Base-by-base conservation (phyloP, 2,113 vertebrate species). In the Suncus etruscus region DNA sequence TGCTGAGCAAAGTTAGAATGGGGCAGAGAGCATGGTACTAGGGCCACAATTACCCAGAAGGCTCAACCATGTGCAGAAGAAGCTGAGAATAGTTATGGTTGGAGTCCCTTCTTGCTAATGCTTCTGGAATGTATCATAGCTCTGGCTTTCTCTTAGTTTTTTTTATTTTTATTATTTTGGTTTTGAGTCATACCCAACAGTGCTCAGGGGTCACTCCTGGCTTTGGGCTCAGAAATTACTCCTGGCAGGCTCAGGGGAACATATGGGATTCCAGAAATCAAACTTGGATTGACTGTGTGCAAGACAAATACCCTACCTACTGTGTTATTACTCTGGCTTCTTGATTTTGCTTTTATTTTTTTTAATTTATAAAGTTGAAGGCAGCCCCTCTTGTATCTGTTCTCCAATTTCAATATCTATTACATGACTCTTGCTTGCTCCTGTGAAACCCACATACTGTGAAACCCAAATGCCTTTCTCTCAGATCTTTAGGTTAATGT, bases 241-340 rank as follows among this genome's bases (percentile, higher is more conserved):
- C n/a, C n/a, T n/a, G n/a, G n/a, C n/a, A n/a, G n/a, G n/a, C n/a
- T n/a, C n/a, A n/a, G n/a, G n/a, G n/a, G n/a, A n/a, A n/a, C n/a
- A n/a, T n/a, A n/a, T n/a, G n/a, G n/a, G n/a, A n/a, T n/a, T n/a
- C n/a, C n/a, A n/a, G n/a, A n/a, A n/a, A n/a, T n/a, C n/a, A n/a
- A n/a, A n/a, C n/a, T n/a, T n/a, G n/a, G n/a, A n/a, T n/a, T n/a
- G n/a, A n/a, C n/a, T n/a, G n/a, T n/a, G n/a, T n/a, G n/a, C n/a
- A n/a, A n/a, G n/a, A n/a, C n/a, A n/a, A n/a, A n/a, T n/a, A n/a
- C n/a, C n/a, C n/a, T n/a, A n/a, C n/a, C n/a, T n/a, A n/a, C n/a
- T n/a, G n/a, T n/a, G n/a, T n/a, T n/a, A n/a, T n/a, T n/a, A n/a
- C 75, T 92, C 54, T 78, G 78, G 7, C 79, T 74, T 48, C 24